Evolutionary conservation across 2,113 vertebrate species (phyloP), one percentile per base, ranked within the genome.

Genomic region (Bostrychus sinensis): DNA sequence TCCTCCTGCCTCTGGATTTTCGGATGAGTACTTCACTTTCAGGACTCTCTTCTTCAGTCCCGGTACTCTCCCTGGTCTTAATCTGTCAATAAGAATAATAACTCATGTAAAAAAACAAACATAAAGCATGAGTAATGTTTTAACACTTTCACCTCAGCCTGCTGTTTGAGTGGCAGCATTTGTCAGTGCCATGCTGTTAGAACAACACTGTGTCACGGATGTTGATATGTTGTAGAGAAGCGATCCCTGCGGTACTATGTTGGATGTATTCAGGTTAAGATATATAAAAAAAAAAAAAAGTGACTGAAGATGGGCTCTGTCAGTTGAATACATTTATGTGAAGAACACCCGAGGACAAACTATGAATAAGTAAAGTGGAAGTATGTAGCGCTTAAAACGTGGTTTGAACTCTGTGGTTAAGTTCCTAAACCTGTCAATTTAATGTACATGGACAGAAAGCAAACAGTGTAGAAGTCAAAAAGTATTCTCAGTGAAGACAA

Each of bases 1-100:
- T 65, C 6, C 53, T 65, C 23, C n/a, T 17, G 14, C 48, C 54
- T 6, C 28, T 39, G 0, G 75, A 57, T 14, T 46, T 69, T 30
- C 16, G 62, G 8, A 43, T 67, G 0, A 57, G 5, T 32, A 19
- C 13, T 12, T 66, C 56, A 41, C 11, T 37, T 30, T 38, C 25
- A 6, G 62, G 45, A 26, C 75, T 72, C 7, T 16, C 69, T 1
- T 0, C 26, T 23, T 17, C 2, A 0, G 37, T 1, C 2, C 38
- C 68, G 43, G 67, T n/a, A 36, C 53, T 56, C 14, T 14, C 13
- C 0, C 2, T 45, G 23, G 3, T 34, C 28, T 50, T 9, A 17
- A 10, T 25, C 77, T 70, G 75, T 41, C 4, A 30, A 14, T 0
- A 1, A 46, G 20, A 62, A 54, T 0, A 9, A 28, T 7, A 11